Evolutionary conservation across 1,140 invertebrate species (phyloP).

Genomic region (Drosophila sp.): DNA sequence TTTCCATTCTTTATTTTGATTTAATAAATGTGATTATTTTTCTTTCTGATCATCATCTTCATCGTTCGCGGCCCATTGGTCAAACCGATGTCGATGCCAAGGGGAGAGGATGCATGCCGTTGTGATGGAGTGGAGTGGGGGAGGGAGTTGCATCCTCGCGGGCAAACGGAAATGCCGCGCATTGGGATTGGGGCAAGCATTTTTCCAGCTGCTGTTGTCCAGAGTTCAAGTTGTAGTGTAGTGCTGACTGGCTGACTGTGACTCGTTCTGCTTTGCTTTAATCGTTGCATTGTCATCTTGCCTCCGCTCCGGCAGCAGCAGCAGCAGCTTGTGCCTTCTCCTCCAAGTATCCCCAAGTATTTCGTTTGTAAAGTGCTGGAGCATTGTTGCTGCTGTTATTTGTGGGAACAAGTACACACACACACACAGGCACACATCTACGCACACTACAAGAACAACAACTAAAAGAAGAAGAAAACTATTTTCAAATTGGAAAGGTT

Average conservation of each 20-base stretch:
- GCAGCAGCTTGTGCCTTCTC: slow-evolving; percentile 22
- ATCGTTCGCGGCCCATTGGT: slow-evolving; percentile 18
- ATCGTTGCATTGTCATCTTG: slow-evolving; percentile 78
- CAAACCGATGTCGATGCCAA: background rate
- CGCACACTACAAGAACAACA: slow-evolving; percentile 2
- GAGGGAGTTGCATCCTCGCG: slow-evolving; percentile 46
- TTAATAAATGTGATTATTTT: slow-evolving; percentile 66
- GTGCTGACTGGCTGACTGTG: background rate
- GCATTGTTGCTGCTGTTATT: slow-evolving; percentile 41
- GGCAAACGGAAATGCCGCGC: slow-evolving; percentile 73
- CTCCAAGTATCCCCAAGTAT: slow-evolving; percentile 19
- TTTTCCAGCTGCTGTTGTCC: slow-evolving; percentile 65
- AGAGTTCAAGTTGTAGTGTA: slow-evolving; percentile 64
- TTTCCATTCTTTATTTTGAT: slow-evolving; percentile 66
- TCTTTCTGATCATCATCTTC: background rate
- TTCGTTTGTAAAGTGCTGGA: slow-evolving; percentile 25
- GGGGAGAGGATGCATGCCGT: background rate
- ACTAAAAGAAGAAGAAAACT: slow-evolving; percentile 60
- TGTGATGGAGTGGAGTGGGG: background rate
- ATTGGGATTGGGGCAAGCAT: slow-evolving; percentile 67
- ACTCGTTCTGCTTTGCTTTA: slow-evolving; percentile 71
- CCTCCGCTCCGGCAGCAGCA: slow-evolving; percentile 15
- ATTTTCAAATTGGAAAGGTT: slow-evolving; percentile 81
- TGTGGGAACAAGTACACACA: slow-evolving; percentile 68
- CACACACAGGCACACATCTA: background rate